Evolutionary conservation across 1,140 invertebrate genomes (phyloP).

Genomic region (Lepidurus packardi): DNA sequence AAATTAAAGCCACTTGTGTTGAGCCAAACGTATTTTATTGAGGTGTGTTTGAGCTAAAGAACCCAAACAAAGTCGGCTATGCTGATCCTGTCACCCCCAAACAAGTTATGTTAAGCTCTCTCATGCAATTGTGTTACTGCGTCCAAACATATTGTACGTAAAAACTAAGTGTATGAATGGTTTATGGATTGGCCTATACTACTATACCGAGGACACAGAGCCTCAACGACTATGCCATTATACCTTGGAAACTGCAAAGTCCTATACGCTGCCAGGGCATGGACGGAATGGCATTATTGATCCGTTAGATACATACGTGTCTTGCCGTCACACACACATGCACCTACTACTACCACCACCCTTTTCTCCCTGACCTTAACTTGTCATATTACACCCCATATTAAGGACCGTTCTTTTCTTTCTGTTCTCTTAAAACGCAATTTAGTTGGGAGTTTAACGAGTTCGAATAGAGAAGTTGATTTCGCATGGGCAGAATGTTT

Average conservation of each 20-base stretch:
- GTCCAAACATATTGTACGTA: neutral
- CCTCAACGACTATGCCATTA: neutral
- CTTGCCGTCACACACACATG: slow-evolving; percentile 6
- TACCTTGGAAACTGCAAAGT: neutral
- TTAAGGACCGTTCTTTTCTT: too few species aligned
- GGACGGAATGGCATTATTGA: slow-evolving; percentile 10
- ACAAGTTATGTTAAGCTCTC: neutral
- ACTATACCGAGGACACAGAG: neutral
- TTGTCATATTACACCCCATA: too few species aligned
- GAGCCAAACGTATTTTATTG: too few species aligned
- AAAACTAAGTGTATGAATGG: neutral
- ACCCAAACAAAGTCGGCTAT: too few species aligned
- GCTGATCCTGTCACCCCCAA: neutral
- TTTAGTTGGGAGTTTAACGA: too few species aligned
- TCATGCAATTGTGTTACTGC: neutral
- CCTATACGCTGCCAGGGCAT: slow-evolving; percentile 3
- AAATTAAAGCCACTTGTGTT: too few species aligned
- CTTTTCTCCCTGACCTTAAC: too few species aligned
- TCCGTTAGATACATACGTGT: neutral
- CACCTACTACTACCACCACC: neutral
- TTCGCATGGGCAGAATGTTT: too few species aligned
- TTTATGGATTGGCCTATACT: slow-evolving; percentile 6
- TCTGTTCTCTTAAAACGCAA: too few species aligned
- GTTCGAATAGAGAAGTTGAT: too few species aligned
- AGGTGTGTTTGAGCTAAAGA: too few species aligned